phyloP scores from a whole-genome alignment of 2,888 invertebrate species.

The Aspidapion aeneum region DNA sequence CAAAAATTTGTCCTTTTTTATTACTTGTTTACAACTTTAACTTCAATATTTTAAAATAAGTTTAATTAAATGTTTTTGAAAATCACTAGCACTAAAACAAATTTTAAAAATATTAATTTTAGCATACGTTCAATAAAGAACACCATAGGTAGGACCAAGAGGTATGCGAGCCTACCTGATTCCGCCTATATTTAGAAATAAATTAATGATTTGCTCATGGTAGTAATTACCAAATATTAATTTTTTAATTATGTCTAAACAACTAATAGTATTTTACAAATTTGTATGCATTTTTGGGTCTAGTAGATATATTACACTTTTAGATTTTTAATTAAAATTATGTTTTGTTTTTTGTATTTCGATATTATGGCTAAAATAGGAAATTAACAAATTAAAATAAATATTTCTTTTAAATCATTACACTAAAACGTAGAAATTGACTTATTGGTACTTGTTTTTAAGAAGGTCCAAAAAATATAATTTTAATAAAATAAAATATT shows the following conservation, averaged over 20 bases:
- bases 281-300: background rate
- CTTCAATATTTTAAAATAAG: too few relatives aligned
- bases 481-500: too few relatives aligned
- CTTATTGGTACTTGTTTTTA: too few relatives aligned
- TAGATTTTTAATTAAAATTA: background rate
- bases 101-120: background rate
- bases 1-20: too few relatives aligned
- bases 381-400: background rate
- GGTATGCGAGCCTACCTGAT: background rate
- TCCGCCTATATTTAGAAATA: background rate
- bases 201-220: background rate
- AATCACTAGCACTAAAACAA: background rate
- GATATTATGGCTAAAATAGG: background rate
- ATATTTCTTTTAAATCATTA: too few relatives aligned
- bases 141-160: background rate
- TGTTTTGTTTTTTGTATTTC: background rate
- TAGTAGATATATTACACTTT: background rate
- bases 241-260: background rate
- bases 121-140: background rate
- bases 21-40: too few relatives aligned
- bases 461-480: too few relatives aligned
- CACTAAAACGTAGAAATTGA: too few relatives aligned
- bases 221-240: slow-evolving; percentile 1
- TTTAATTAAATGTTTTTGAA: too few relatives aligned
- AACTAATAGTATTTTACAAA: too few relatives aligned